These are phyloP conservation scores for Acanthaster planci DNA, from an alignment of 35 echinoderm and acorn worm species.

Conservation along the genomic window DNA sequence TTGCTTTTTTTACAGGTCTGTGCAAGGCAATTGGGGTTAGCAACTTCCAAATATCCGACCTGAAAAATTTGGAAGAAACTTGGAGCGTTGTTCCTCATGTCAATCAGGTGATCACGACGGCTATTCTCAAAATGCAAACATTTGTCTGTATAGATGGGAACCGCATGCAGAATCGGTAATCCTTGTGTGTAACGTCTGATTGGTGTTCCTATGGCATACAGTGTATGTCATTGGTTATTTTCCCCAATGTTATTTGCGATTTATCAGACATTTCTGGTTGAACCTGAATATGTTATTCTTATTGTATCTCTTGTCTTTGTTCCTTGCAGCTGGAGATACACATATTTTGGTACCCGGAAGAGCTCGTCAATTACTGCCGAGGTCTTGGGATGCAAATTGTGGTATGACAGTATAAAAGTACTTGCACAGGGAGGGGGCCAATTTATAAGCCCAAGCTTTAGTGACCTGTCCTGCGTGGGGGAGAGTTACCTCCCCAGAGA, in stretches of 20 bases:
- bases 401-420: not conserved
- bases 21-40: conserved; percentile 51
- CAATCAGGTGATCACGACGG: conserved; percentile 31
- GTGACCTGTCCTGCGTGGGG: not conserved
- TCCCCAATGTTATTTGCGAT: not conserved
- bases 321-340: not conserved
- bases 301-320: not conserved
- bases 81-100: conserved; percentile 42
- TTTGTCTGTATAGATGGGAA: not conserved
- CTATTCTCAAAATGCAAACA: not conserved
- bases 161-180: not conserved
- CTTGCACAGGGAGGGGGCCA: not conserved
- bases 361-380: not conserved
- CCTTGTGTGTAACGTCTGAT: not conserved
- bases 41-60: conserved; percentile 38
- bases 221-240: not conserved
- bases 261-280: not conserved
- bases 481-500: not conserved
- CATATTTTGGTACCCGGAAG: not conserved
- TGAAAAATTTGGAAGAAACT: conserved; percentile 36
- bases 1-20: conserved; percentile 13
- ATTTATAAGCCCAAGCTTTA: not conserved
- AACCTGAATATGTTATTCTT: no score
- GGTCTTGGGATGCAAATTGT: conserved; percentile 7
- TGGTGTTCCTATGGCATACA: not conserved